Evolutionary conservation across 2,113 vertebrate genomes (phyloP).

Genomic region (Corythornis vintsioides): DNA sequence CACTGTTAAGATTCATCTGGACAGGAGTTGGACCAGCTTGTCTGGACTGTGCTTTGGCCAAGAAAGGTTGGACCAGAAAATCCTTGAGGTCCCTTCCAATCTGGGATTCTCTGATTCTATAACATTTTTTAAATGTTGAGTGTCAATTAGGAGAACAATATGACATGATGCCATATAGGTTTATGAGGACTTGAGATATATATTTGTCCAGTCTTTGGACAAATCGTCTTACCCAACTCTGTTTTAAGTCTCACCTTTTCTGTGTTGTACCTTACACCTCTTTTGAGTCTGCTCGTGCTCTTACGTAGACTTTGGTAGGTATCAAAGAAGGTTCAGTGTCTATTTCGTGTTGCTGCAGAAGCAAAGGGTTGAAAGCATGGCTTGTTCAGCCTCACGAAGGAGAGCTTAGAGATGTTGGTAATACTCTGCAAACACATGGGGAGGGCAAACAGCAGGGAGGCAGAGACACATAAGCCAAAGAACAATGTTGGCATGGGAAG

Average conservation of each 20-base stretch:
- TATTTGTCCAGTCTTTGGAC: not conserved
- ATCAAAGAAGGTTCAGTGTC: not conserved
- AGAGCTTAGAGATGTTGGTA: constrained; percentile 11
- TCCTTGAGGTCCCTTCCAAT: not conserved
- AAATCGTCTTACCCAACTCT: not conserved
- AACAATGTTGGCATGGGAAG: constrained; percentile 12
- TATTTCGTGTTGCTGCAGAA: not conserved
- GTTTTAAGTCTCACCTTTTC: not conserved
- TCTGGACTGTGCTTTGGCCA: not conserved
- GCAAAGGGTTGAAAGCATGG: not conserved
- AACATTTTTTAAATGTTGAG: not conserved
- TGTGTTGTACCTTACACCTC: not conserved
- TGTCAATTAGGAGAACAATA: not conserved
- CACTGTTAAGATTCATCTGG: not conserved
- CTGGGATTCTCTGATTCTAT: not conserved
- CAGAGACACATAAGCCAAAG: not conserved
- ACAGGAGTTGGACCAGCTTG: not conserved
- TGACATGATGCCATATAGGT: not conserved
- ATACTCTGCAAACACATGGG: not conserved
- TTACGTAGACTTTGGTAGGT: not conserved
- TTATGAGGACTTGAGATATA: not conserved
- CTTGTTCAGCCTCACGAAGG: not conserved
- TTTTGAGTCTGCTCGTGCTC: not conserved
- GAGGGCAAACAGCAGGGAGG: constrained; percentile 5
- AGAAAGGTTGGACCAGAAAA: not conserved